Conservation (phyloP, 2,113 vertebrate species). For the Cebidichthys violaceus region DNA sequence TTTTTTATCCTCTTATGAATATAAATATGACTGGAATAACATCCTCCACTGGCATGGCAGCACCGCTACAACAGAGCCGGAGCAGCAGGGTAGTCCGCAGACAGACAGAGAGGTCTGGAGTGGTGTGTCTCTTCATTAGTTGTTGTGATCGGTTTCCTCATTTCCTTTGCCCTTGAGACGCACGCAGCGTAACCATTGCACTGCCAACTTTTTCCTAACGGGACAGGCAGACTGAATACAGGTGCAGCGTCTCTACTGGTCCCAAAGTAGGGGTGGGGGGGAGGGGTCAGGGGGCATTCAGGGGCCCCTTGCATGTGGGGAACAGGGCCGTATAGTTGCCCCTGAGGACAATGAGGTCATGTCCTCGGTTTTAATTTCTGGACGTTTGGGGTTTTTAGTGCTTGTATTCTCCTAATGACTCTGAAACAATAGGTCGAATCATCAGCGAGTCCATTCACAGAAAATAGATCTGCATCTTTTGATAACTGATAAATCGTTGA, state of each 20-base stretch:
- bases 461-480: not conserved
- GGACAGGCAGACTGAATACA: slow-evolving; percentile 72
- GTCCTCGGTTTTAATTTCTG: not conserved
- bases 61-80: slow-evolving; percentile 19
- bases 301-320: slow-evolving; percentile 20
- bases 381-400: not conserved
- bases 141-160: slow-evolving; percentile 70
- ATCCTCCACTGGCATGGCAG: slow-evolving; percentile 50
- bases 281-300: slow-evolving; percentile 11
- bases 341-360: slow-evolving; percentile 46
- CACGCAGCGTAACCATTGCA: slow-evolving; percentile 78
- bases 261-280: not conserved
- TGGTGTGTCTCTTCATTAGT: slow-evolving; percentile 62
- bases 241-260: slow-evolving; percentile 65
- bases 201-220: slow-evolving; percentile 80
- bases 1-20: slow-evolving; percentile 53
- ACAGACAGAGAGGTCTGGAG: slow-evolving; percentile 28
- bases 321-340: not conserved
- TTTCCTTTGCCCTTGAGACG: slow-evolving; percentile 83
- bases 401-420: not conserved
- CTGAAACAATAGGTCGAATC: too few relatives aligned
- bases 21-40: slow-evolving; percentile 51
- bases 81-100: slow-evolving; percentile 21
- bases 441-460: not conserved
- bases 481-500: not conserved